Base-by-base conservation (phyloP, 2,888 invertebrate species). In the Ypsolopha sequella region DNA sequence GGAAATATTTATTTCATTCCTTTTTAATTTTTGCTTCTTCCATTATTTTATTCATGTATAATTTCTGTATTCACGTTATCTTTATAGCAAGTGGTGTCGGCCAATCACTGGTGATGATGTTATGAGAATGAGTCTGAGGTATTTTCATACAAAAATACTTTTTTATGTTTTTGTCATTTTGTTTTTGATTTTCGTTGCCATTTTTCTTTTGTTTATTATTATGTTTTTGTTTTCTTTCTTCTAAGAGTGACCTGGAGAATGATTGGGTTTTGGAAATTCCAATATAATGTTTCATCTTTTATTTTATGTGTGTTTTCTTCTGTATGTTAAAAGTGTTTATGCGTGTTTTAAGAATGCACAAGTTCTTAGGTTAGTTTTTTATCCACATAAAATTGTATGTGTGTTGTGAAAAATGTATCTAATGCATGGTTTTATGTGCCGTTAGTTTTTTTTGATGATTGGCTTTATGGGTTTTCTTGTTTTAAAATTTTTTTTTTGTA, bases 121-220 rank as follows among this genome's bases (percentile, higher is more conserved):
- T 79, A 89, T 92, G 88, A 90, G 89, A 89, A 92, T 92, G 92
- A 91, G 91, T 77, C 80, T 92, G 89, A 93, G 92, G 93, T 91
- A 86, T 73, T 56, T 36, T 39, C 10, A 10, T 10, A 24, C 46
- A 38, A 50, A 34, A 52, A 50, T 58, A 52, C 58, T 54, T 56
- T 56, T 58, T 56, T 57, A 58, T 61, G 50, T 61, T 63, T 66
- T 53, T 50, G 51, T 55, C 54, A 61, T 63, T 66, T 53, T 50
- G 51, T 55, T 55, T 56, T 55, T 51, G 36, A 51, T 52, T 58
- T 50, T 49, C 45, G 53, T 53, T 60, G 57, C 58, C 56, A 52
- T 54, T 56, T 58, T 58, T 59, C n/a, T 45, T 34, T 34, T 34
- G 7, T n/a, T 11, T 35, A 4, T 46, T 6, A 33, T 43, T 24